Percentiles rank a stretch among this genome's conserved stretches.
phyloP scores from a whole-genome alignment of 2,888 invertebrate genomes.

The Chaetoderma sp. region DNA sequence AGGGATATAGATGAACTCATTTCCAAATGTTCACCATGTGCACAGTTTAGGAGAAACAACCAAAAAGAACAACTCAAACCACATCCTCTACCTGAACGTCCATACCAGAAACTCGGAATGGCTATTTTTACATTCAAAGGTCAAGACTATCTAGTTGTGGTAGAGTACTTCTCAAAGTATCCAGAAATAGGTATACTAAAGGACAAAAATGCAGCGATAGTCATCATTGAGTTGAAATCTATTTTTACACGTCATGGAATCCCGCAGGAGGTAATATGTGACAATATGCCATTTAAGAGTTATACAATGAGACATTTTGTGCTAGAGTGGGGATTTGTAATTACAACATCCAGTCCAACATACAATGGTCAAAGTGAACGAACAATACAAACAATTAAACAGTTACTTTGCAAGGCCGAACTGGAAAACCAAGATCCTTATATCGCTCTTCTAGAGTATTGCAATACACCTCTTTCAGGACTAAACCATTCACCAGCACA shows the following conservation, averaged over 20 bases:
- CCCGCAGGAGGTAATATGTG: slow-evolving; percentile 26
- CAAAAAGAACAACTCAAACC: too few species aligned
- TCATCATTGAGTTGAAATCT: too few species aligned
- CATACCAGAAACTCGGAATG: too few species aligned
- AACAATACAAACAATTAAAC: slow-evolving; percentile 16
- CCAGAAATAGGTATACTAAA: too few species aligned
- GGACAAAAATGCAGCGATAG: too few species aligned
- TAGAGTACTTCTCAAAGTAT: too few species aligned
- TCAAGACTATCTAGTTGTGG: too few species aligned
- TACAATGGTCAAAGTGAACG: slow-evolving; percentile 30
- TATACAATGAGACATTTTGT: slow-evolving; percentile 19
- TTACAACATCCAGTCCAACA: slow-evolving; percentile 14
- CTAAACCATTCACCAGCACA: slow-evolving; percentile 28
- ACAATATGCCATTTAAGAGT: slow-evolving; percentile 34
- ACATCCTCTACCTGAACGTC: too few species aligned
- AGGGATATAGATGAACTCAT: too few species aligned
- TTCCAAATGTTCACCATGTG: too few species aligned
- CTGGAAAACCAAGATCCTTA: slow-evolving; percentile 24
- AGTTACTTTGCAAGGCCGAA: slow-evolving; percentile 25
- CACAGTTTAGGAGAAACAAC: too few species aligned
- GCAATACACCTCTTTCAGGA: slow-evolving; percentile 30
- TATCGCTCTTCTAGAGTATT: slow-evolving; percentile 26
- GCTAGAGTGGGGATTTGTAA: slow-evolving; percentile 4
- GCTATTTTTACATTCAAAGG: too few species aligned
- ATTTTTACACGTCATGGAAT: background rate